Evolutionary conservation across 2,888 invertebrate species (phyloP), one percentile per base, ranked within the genome.

Genomic region (Parnassius apollo): DNA sequence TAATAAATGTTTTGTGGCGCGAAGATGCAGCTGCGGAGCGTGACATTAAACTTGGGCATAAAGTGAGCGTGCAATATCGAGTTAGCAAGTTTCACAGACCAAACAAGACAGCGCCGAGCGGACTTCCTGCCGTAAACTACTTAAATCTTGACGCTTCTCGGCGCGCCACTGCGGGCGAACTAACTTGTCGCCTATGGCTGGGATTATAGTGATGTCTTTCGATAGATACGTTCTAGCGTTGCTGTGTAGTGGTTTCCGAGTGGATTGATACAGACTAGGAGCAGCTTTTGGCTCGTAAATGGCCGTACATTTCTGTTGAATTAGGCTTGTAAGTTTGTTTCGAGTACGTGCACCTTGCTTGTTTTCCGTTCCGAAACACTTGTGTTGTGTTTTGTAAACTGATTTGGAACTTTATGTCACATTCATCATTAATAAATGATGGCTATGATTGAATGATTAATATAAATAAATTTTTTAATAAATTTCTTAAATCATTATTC

Each of bases 1-100:
- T 83, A 84, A 84, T 82, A 85, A 86, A 87, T 83, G 83, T 85
- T 86, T 81, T 79, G 76, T 75, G 73, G 71, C 75, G 78, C 76
- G 78, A 77, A 75, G 77, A 75, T 75, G 66, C 74, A 73, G 80
- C 75, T 77, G 76, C 73, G 77, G 74, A 74, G 75, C 78, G 78
- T 81, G 85, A 83, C 86, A 83, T 80, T 81, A 82, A 83, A 85
- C 79, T 84, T 84, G 77, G 76, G 79, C 83, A 83, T 82, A 84
- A 90, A 90, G 84, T 83, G 89, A 86, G 86, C 89, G 84, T 82
- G 87, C 84, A 80, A 86, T 86, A 86, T 85, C 87, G 83, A 88
- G 90, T 88, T 88, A 88, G 85, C 78, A 77, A 85, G 77, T 84
- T 81, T 71, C 75, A 59, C 67, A 69, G 69, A 66, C 77, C 78